Evolutionary conservation across 2,888 invertebrate species (phyloP).

Genomic region (Petrolisthes cinctipes): DNA sequence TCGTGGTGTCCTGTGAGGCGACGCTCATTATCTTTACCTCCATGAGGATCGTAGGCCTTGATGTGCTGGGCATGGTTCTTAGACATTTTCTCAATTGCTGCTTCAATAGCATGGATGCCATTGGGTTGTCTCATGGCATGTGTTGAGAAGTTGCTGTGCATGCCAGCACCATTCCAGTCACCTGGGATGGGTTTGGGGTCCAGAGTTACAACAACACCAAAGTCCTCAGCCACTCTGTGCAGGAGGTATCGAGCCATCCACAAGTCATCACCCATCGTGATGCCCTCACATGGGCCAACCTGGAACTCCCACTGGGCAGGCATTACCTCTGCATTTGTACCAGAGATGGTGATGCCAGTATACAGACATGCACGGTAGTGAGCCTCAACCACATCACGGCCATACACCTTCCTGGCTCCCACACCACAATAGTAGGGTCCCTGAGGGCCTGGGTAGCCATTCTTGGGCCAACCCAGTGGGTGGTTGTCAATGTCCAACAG

Average conservation of each 20-base stretch:
- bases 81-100: constrained; percentile 93
- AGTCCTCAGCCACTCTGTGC: constrained; percentile 69
- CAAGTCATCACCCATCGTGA: constrained; percentile 69
- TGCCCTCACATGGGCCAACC: constrained; percentile 73
- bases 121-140: constrained; percentile 69
- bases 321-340: constrained; percentile 98
- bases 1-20: constrained; percentile 86
- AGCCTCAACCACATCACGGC: constrained; percentile 94
- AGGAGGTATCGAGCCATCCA: constrained; percentile 69
- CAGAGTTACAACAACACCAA: constrained; percentile 68
- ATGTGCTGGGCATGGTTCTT: constrained; percentile 94
- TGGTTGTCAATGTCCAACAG: constrained; percentile 86
- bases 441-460: constrained; percentile 93
- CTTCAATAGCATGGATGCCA: constrained; percentile 82
- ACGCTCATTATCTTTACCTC: constrained; percentile 93
- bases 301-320: constrained; percentile 78
- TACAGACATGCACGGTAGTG: constrained; percentile 95
- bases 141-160: constrained; percentile 89
- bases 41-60: constrained; percentile 94
- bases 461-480: constrained; percentile 94
- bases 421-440: constrained; percentile 99
- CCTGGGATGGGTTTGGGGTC: constrained; percentile 70
- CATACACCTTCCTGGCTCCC: constrained; percentile 94
- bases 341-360: constrained; percentile 91
- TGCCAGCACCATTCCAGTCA: constrained; percentile 74